phyloP scores from a whole-genome alignment of 1,140 invertebrate species.

The Drosophila nikananu region DNA sequence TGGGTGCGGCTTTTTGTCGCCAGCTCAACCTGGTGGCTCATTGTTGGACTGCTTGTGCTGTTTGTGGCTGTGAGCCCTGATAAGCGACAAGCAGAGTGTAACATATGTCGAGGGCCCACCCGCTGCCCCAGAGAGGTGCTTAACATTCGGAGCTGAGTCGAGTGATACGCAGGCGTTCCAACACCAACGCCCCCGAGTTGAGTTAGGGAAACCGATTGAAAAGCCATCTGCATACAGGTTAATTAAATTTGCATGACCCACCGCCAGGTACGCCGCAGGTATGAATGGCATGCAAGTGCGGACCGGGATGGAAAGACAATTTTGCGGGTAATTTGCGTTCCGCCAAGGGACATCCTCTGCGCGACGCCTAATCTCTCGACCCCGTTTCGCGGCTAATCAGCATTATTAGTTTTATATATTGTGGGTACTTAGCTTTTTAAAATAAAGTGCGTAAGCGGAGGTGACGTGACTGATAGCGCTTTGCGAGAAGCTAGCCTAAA shows the following conservation, averaged over 20 bases:
- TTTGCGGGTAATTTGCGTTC: constrained; percentile 71
- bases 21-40: constrained; percentile 27
- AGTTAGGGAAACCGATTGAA: constrained; percentile 61
- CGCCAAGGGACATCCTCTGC: constrained; percentile 38
- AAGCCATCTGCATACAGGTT: constrained; percentile 70
- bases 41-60: constrained; percentile 27
- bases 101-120: constrained; percentile 58
- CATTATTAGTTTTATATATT: constrained; percentile 58
- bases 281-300: constrained; percentile 28
- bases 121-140: constrained; percentile 18
- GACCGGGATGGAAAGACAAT: constrained; percentile 13
- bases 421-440: constrained; percentile 59
- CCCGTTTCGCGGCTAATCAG: constrained; percentile 69
- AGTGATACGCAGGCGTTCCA: constrained; percentile 59
- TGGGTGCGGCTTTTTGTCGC: constrained; percentile 54
- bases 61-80: constrained; percentile 54
- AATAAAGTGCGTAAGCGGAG: constrained; percentile 47
- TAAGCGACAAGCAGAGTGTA: constrained; percentile 55
- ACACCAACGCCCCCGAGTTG: constrained; percentile 3
- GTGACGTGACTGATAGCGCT: constrained; percentile 39
- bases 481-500: constrained; percentile 18
- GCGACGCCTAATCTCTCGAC: constrained; percentile 67
- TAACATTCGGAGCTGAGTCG: constrained; percentile 38
- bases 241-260: constrained; percentile 56
- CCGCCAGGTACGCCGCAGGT: constrained; percentile 14